These are phyloP conservation scores for Sebastes wilsoni DNA, from an alignment of 2,797 vertebrate genomes.

Conservation along the genomic window DNA sequence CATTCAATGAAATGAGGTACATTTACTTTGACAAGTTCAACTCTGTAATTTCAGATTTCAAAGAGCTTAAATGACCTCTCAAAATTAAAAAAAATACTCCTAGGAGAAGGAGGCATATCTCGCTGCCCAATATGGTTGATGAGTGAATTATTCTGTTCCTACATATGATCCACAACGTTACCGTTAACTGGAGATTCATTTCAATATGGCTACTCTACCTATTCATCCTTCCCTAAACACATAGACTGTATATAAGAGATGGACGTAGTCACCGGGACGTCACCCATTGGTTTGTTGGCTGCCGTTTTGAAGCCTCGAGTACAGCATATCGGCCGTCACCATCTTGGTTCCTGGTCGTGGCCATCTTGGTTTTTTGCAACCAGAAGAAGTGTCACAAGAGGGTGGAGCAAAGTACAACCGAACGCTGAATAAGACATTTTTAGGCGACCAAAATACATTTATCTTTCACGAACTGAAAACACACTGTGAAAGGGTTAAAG, in stretches of 20 bases:
- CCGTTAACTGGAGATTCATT: too few species aligned
- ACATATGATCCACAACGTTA: too few species aligned
- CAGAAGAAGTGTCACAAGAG: neutral
- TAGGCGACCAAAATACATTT: too few species aligned
- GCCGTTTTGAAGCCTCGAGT: neutral
- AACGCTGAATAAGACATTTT: too few species aligned
- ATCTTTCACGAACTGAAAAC: neutral
- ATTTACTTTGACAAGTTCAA: neutral
- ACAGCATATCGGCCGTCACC: rapidly evolving
- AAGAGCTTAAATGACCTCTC: neutral
- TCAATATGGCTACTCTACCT: too few species aligned
- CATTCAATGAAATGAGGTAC: too few species aligned
- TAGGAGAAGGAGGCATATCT: too few species aligned
- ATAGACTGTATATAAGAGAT: rapidly evolving
- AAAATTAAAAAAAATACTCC: neutral
- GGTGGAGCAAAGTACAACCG: too few species aligned
- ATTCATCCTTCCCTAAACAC: rapidly evolving
- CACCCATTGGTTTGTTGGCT: neutral
- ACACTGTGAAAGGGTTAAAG: neutral
- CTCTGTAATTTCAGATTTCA: neutral
- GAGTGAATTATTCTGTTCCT: too few species aligned
- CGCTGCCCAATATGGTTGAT: too few species aligned
- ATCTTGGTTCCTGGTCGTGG: rapidly evolving
- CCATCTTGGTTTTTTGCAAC: neutral
- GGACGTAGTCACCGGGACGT: rapidly evolving